Conservation (phyloP, 2,888 invertebrate species). For the Lasioglossum calceatum region DNA sequence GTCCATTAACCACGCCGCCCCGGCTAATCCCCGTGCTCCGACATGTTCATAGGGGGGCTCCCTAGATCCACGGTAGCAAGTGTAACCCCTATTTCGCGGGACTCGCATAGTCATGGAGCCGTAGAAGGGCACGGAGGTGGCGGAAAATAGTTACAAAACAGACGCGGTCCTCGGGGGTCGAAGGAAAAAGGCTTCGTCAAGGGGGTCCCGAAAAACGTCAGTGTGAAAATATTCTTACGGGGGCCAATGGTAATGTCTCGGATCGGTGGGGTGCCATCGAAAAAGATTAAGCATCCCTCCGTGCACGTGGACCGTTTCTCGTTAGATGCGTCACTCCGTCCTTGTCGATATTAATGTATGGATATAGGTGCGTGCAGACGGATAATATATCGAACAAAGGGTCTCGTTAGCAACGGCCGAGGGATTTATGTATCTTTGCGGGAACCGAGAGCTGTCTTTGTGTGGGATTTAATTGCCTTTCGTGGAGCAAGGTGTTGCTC, state of each 20-base stretch:
- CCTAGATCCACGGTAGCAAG: constrained; percentile 47
- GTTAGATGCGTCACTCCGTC: constrained; percentile 63
- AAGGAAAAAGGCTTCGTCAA: constrained; percentile 9
- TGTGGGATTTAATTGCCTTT: constrained; percentile 43
- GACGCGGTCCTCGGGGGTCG: constrained; percentile 64
- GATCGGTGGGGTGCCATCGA: constrained; percentile 63
- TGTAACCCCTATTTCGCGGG: constrained; percentile 46
- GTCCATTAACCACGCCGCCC: constrained; percentile 69
- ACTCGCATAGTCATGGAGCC: constrained; percentile 74
- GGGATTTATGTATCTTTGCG: constrained; percentile 47
- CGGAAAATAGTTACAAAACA: constrained; percentile 82
- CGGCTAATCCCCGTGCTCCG: constrained; percentile 73
- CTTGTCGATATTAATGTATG: constrained; percentile 63
- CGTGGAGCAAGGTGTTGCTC: constrained; percentile 18
- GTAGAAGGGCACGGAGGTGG: constrained; percentile 65
- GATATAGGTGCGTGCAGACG: constrained; percentile 42
- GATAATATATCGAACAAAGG: constrained; percentile 56
- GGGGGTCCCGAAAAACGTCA: constrained; percentile 19
- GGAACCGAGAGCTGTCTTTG: constrained; percentile 37
- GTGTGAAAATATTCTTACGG: constrained; percentile 78
- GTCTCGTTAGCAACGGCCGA: constrained; percentile 48
- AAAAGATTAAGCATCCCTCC: constrained; percentile 71
- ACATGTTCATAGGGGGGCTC: constrained; percentile 43
- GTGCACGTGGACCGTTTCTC: constrained; percentile 65
- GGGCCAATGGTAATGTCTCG: constrained; percentile 61